phyloP scores from a whole-genome alignment of 2,797 vertebrate species.

The Phataginus tetradactyla region DNA sequence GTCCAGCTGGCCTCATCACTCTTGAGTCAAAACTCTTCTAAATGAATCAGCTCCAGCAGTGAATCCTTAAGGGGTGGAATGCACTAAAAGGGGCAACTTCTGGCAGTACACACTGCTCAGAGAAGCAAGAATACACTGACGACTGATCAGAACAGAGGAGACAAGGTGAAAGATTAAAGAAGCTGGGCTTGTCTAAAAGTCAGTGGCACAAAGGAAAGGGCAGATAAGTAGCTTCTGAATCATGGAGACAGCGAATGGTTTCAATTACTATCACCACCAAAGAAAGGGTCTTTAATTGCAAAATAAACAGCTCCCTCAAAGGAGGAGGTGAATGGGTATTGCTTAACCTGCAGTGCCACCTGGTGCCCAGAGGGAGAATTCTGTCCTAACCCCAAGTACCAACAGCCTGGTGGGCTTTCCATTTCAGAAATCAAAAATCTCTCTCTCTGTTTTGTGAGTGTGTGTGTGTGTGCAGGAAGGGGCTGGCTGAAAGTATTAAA shows the following conservation, averaged over 20 bases:
- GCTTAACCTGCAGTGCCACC: slow-evolving; percentile 65
- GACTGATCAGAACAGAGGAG: background rate
- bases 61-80: background rate
- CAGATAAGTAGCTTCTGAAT: background rate
- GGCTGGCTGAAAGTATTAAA: background rate
- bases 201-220: background rate
- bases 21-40: background rate
- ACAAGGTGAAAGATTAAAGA: background rate
- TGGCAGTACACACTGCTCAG: background rate
- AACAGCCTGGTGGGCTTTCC: background rate
- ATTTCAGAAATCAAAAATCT: background rate
- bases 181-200: background rate
- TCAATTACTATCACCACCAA: background rate
- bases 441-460: background rate
- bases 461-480: background rate
- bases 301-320: background rate
- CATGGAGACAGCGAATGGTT: background rate
- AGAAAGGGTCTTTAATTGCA: background rate
- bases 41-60: background rate
- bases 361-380: slow-evolving; percentile 57
- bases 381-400: background rate
- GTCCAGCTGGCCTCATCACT: background rate
- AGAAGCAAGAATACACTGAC: background rate
- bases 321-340: background rate
- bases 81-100: background rate